These are phyloP conservation scores for Meghimatium bilineatum DNA, from an alignment of 2,888 invertebrate species.

Conservation along the genomic window DNA sequence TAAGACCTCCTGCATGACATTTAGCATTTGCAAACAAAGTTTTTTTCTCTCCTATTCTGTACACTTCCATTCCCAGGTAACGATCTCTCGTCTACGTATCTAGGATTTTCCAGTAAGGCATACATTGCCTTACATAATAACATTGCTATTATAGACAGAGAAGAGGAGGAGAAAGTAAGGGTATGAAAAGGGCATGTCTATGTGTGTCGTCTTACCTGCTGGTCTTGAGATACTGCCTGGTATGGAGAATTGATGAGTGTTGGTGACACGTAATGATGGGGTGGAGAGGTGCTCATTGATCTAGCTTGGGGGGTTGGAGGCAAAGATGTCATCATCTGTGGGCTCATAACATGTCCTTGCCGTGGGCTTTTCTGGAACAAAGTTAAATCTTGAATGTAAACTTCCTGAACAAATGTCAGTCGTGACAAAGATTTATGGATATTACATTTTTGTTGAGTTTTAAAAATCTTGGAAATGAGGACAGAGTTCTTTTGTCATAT, in stretches of 20 bases:
- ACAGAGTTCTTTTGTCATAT: not conserved
- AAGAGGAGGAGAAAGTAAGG: not conserved
- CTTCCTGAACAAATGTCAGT: not conserved
- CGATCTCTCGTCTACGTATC: not conserved
- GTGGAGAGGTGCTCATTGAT: constrained; percentile 1
- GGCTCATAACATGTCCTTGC: constrained; percentile 11
- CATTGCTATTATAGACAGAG: not conserved
- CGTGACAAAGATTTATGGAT: not conserved
- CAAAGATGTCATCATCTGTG: not conserved
- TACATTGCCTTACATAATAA: not conserved
- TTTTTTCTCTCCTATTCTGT: not conserved
- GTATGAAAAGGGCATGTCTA: not conserved
- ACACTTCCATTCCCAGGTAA: not conserved
- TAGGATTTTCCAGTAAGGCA: not conserved
- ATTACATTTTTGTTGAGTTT: too few relatives aligned
- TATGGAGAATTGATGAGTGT: not conserved
- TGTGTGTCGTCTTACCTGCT: not conserved
- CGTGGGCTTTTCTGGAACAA: constrained; percentile 26
- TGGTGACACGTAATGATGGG: not conserved
- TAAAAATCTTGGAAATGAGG: not conserved
- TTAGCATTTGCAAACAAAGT: not conserved
- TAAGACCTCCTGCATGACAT: not conserved
- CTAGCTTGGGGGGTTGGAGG: constrained; percentile 3
- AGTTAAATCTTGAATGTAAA: not conserved
- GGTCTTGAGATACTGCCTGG: not conserved